These are phyloP conservation scores for Cochlearius cochlearius DNA, from an alignment of 2,113 vertebrate species.

Conservation along the genomic window DNA sequence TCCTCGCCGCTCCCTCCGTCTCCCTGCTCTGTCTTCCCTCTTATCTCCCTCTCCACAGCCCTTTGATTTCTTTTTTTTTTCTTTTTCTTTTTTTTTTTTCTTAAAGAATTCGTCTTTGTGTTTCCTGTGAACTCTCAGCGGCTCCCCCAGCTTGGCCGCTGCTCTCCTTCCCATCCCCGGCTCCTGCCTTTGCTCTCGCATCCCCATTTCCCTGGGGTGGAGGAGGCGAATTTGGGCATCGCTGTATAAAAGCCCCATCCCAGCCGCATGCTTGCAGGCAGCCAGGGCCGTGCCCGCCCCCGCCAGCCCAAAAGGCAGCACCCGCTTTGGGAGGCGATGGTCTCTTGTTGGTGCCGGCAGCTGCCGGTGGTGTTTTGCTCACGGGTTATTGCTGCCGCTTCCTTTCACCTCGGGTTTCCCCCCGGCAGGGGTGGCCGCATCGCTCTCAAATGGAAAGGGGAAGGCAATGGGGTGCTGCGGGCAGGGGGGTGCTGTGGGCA, in stretches of 20 bases:
- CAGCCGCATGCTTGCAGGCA: neutral
- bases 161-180: neutral
- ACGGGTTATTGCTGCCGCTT: neutral
- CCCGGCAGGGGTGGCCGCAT: neutral
- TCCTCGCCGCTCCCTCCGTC: conserved; percentile 1
- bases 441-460: neutral
- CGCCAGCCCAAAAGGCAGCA: neutral
- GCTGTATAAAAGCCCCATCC: rapidly evolving
- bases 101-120: conserved; percentile 37
- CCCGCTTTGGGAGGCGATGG: rapidly evolving
- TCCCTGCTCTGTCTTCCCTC: conserved; percentile 37
- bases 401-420: neutral
- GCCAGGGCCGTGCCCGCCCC: neutral
- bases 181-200: neutral
- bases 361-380: neutral
- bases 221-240: neutral
- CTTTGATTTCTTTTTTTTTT: conserved; percentile 22
- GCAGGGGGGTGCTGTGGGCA: neutral
- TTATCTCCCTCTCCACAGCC: conserved; percentile 66
- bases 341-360: neutral
- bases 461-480: neutral
- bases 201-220: neutral
- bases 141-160: neutral
- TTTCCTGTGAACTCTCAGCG: neutral
- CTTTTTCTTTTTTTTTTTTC: neutral